Evolutionary conservation across 2,113 vertebrate species (phyloP).

Genomic region (Psophia crepitans): DNA sequence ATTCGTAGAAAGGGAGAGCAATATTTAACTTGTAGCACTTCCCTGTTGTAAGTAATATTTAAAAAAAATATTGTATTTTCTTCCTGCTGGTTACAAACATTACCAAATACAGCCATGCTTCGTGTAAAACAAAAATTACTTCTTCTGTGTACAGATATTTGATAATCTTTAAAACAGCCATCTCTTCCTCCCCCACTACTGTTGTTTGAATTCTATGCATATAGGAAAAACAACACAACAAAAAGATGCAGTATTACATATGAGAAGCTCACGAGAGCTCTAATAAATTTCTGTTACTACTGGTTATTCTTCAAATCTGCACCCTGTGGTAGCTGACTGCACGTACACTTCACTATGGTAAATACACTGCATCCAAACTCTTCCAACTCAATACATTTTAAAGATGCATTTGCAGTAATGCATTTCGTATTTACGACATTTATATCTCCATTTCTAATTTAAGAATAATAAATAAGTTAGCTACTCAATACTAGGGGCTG

Average conservation of each 20-base stretch:
- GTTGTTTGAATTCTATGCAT: neutral
- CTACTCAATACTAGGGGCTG: neutral
- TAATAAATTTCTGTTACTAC: neutral
- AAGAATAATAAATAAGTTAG: neutral
- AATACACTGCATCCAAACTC: neutral
- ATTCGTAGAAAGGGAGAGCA: neutral
- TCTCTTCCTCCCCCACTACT: neutral
- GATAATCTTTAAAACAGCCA: neutral
- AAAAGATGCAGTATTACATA: neutral
- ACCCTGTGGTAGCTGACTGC: neutral
- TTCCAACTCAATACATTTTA: neutral
- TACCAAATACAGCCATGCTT: neutral
- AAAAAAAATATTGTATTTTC: neutral
- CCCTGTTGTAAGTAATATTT: neutral
- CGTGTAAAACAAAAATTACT: neutral
- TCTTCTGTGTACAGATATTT: neutral
- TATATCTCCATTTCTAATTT: neutral
- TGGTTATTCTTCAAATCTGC: neutral
- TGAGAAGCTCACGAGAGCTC: neutral
- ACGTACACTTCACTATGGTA: neutral
- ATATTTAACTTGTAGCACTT: neutral
- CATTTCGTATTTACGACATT: neutral
- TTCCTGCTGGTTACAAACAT: neutral
- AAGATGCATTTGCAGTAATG: neutral
- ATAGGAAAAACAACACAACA: neutral